Percentiles rank a stretch among this genome's conserved stretches.
phyloP scores from a whole-genome alignment of 2,113 vertebrate genomes.

The Brachyhypopomus occidentalis region DNA sequence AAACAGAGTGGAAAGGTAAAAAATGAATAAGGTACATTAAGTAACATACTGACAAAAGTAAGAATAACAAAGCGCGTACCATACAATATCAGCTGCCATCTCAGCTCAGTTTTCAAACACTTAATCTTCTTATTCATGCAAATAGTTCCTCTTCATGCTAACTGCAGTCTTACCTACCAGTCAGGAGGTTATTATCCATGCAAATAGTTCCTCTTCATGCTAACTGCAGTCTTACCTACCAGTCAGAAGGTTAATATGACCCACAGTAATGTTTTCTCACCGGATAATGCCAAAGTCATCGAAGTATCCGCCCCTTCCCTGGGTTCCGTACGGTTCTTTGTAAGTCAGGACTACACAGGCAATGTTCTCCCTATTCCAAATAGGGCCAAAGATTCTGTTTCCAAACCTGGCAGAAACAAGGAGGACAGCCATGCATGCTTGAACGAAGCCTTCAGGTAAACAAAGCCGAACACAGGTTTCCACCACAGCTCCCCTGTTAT shows the following conservation, averaged over 20 bases:
- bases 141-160: background rate
- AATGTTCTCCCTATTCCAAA: constrained; percentile 91
- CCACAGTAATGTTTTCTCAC: constrained; percentile 62
- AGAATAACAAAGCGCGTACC: background rate
- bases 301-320: constrained; percentile 90
- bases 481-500: no score
- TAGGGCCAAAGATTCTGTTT: constrained; percentile 88
- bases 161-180: background rate
- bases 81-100: no score
- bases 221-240: background rate
- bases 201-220: background rate
- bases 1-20: background rate
- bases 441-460: background rate
- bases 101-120: no score
- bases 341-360: constrained; percentile 88
- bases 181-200: background rate
- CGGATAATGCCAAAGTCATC: constrained; percentile 92
- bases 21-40: background rate
- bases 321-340: constrained; percentile 91
- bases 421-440: background rate
- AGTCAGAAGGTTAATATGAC: background rate
- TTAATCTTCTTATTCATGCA: no score
- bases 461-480: no score
- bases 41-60: background rate
- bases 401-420: constrained; percentile 79